Base-by-base conservation (phyloP, 2,888 invertebrate species). In the Yponomeuta cagnagella region DNA sequence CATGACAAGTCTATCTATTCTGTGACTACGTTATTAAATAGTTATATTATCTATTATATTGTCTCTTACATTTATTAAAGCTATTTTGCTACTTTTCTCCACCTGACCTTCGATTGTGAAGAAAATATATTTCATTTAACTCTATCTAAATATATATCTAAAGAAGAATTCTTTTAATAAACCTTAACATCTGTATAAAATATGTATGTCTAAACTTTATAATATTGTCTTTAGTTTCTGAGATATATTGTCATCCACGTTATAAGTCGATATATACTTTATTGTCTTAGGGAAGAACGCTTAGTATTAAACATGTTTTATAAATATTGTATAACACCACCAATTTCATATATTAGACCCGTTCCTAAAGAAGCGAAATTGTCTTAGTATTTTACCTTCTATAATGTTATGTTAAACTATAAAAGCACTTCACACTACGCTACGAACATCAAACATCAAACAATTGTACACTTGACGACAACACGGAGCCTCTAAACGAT, bases 381-480 rank as follows among this genome's bases (percentile, higher is more conserved):
- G 12, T 65, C 31, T 58, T 58, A 58, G 12, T 58, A 58, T 43
- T 43, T 43, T 8, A 43, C 5, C 43, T 43, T 43, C 8, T 6
- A 31, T 64, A 64, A 23, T 2, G 4, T 31, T 64, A 31, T 15
- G 15, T 69, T 65, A 48, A 8, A 58, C 88, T 90, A 89, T 85
- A 87, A 89, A 91, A 90, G 89, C 90, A 90, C 89, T 90, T 89
- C 80, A 80, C 78, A 78, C 89, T 90, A 90, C 71, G 75, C 84
- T 87, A 86, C 89, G 78, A 82, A 91, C 90, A 91, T 77, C 90
- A 87, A 91, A 90, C 90, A 89, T 86, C 85, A 90, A 90, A 90
- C 83, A 83, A 90, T 88, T 82, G 78, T 74, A 76, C 75, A 79
- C 78, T 78, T 73, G 78, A 76, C 74, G 73, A 73, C 72, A 70